A percentile compares a stretch with the other conserved stretches of the same genome.
Evolutionary conservation across 2,797 vertebrate species (phyloP).

Genomic region (Pterois miles): DNA sequence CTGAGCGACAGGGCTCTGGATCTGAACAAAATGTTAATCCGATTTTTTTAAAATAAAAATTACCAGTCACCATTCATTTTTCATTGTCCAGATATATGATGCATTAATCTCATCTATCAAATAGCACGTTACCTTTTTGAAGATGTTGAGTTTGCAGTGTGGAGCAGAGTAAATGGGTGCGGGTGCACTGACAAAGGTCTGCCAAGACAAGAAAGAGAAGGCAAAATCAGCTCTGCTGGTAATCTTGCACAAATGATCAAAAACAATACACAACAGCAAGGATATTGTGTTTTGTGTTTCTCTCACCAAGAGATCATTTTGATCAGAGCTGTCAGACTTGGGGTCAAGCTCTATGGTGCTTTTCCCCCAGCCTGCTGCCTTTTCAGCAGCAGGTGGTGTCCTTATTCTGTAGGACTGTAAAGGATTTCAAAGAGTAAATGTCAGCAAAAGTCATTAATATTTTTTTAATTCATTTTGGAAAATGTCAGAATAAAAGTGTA

Average conservation of each 20-base stretch:
- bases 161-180: conserved; percentile 61
- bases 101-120: background rate
- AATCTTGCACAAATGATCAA: background rate
- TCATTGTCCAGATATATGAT: background rate
- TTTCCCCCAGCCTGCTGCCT: conserved; percentile 76
- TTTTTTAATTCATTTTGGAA: conserved; percentile 26
- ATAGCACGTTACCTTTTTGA: conserved; percentile 80
- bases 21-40: conserved; percentile 44
- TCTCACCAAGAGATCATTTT: conserved; percentile 89
- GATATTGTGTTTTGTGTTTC: too few relatives aligned
- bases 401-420: conserved; percentile 88
- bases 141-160: conserved; percentile 45
- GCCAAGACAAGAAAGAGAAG: conserved; percentile 52
- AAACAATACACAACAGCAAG: background rate
- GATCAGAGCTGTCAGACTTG: conserved; percentile 93
- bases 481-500: conserved; percentile 27
- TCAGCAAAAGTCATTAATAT: conserved; percentile 19
- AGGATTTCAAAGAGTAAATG: conserved; percentile 49
- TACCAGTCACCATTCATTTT: background rate
- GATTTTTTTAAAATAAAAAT: background rate
- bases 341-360: conserved; percentile 84
- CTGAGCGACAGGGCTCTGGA: conserved; percentile 64
- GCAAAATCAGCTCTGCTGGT: background rate
- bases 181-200: conserved; percentile 82
- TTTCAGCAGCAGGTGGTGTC: conserved; percentile 85